Evolutionary conservation across 2,113 vertebrate genomes (phyloP).

Genomic region (Dromiciops gliroides): DNA sequence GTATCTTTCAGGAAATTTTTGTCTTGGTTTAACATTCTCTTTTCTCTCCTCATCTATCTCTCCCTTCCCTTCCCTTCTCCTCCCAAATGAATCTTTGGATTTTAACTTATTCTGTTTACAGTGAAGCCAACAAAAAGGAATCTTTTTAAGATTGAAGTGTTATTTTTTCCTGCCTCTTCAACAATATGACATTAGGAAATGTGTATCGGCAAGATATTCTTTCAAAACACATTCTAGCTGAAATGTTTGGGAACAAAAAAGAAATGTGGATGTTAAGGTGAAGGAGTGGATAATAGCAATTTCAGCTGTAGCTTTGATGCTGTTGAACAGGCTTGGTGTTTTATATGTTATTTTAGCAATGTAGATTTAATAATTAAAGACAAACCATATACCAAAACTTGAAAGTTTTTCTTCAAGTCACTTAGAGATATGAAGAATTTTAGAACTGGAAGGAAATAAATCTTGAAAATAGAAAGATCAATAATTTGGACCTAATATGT

Average conservation of each 20-base stretch:
- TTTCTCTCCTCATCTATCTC: neutral
- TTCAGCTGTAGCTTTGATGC: conserved; percentile 64
- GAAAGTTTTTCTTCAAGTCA: conserved; percentile 15
- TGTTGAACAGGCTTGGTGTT: conserved; percentile 7
- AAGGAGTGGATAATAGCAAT: conserved; percentile 27
- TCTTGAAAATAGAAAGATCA: neutral
- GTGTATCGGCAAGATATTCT: conserved; percentile 48
- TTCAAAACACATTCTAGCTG: conserved; percentile 63
- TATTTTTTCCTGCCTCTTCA: conserved; percentile 62
- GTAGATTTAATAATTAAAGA: conserved; percentile 19
- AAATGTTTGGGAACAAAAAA: conserved; percentile 29
- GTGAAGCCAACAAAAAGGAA: conserved; percentile 19
- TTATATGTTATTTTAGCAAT: conserved; percentile 27
- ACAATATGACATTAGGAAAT: conserved; percentile 74
- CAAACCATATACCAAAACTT: neutral
- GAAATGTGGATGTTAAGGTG: conserved; percentile 55
- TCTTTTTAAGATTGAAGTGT: conserved; percentile 47
- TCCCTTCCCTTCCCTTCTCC: neutral
- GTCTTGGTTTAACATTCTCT: neutral
- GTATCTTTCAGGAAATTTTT: conserved; percentile 17
- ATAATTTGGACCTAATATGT: neutral
- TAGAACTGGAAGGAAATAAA: neutral
- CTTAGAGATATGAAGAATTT: neutral
- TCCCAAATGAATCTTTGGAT: conserved; percentile 28
- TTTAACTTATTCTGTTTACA: conserved; percentile 45